A percentile compares a stretch with the other conserved stretches of the same genome.
These are phyloP conservation scores for Hypanus sabinus DNA, from an alignment of 2,113 vertebrate species.

Conservation along the genomic window DNA sequence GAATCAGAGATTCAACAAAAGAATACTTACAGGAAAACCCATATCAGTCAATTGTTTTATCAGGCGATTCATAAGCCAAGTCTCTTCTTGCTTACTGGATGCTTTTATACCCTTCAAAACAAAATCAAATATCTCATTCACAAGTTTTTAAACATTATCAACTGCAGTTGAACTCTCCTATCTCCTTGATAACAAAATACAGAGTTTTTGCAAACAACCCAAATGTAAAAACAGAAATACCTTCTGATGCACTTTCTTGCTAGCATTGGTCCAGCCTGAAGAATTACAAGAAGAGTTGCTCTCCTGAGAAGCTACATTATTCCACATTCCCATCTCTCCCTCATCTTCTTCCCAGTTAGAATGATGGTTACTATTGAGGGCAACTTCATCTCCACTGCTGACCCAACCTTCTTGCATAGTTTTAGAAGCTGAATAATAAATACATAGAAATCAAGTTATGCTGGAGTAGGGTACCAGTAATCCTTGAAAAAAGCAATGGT, in stretches of 20 bases:
- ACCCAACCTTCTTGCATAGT: constrained; percentile 99
- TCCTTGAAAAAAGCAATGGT: neutral
- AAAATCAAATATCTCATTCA: neutral
- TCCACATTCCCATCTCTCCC: constrained; percentile 93
- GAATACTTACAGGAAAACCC: constrained; percentile 85
- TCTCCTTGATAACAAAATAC: neutral
- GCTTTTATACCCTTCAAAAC: constrained; percentile 74
- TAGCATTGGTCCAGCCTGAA: constrained; percentile 84
- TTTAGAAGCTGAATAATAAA: constrained; percentile 75
- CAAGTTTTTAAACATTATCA: neutral
- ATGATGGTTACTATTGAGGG: constrained; percentile 65
- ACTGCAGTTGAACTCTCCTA: neutral
- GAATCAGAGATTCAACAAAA: constrained; percentile 23
- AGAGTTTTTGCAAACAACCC: neutral
- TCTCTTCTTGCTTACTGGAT: constrained; percentile 82
- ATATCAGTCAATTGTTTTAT: constrained; percentile 97
- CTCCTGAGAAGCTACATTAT: constrained; percentile 82
- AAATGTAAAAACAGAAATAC: constrained; percentile 48
- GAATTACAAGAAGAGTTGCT: constrained; percentile 84
- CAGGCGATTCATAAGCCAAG: constrained; percentile 91
- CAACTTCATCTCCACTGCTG: constrained; percentile 77
- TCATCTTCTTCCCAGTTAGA: constrained; percentile 65
- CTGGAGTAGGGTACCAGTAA: neutral
- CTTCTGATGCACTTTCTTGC: constrained; percentile 84
- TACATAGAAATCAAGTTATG: neutral